Evolutionary conservation across 2,888 invertebrate species (phyloP).

Genomic region (Drosophila austrosaltans): DNA sequence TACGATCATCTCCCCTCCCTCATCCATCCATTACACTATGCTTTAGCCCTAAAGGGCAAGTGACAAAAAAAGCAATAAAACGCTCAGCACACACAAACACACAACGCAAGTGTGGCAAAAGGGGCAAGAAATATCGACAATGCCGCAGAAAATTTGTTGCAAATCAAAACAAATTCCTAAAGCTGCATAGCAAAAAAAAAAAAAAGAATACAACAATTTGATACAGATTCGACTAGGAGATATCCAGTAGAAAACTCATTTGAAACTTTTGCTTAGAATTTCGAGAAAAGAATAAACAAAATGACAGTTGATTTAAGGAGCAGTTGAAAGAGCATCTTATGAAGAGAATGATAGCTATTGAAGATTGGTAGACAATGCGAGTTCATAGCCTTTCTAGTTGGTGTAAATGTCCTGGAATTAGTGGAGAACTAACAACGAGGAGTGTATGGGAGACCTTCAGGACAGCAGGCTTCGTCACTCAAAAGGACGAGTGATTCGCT

Average conservation of each 20-base stretch:
- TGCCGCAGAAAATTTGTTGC: conserved; percentile 70
- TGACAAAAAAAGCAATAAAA: conserved; percentile 73
- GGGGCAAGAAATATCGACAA: conserved; percentile 50
- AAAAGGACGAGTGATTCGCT: no score
- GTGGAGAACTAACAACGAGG: no score
- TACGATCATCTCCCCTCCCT: conserved; percentile 4
- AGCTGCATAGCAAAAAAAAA: conserved; percentile 46
- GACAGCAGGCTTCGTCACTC: no score
- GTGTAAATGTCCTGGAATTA: no score
- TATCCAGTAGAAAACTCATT: neutral
- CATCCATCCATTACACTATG: neutral
- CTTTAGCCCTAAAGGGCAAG: conserved; percentile 33
- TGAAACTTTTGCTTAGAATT: no score
- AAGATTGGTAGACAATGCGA: no score
- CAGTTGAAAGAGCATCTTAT: no score
- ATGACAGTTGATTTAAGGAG: no score
- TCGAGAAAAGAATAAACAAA: no score
- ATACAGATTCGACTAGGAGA: neutral
- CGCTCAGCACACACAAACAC: conserved; percentile 53
- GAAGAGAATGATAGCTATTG: no score
- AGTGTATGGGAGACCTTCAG: no score
- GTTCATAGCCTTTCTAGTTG: no score
- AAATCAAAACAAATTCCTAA: conserved; percentile 76
- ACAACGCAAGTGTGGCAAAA: conserved; percentile 23
- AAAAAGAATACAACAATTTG: neutral